Evolutionary conservation across 2,113 vertebrate genomes (phyloP).

Genomic region (Vireo altiloquus): DNA sequence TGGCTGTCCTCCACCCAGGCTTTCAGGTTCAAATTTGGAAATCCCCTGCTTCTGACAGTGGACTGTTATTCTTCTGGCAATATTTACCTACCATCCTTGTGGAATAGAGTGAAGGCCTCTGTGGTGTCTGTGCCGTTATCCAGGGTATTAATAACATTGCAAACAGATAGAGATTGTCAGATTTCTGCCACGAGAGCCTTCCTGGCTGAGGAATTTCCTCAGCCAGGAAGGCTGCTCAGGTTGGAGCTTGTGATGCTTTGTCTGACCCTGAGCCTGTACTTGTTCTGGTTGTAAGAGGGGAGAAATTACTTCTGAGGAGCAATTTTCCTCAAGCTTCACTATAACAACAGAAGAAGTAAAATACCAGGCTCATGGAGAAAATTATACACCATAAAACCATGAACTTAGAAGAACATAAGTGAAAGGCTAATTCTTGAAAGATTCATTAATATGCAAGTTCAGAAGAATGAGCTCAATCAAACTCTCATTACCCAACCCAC

Average conservation of each 20-base stretch:
- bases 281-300: neutral
- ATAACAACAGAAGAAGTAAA: neutral
- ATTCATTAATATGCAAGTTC: neutral
- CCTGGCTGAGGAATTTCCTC: neutral
- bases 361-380: neutral
- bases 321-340: neutral
- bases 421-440: neutral
- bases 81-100: neutral
- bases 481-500: neutral
- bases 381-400: neutral
- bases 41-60: neutral
- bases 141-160: neutral
- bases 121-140: neutral
- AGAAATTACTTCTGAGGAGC: neutral
- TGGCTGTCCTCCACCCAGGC: neutral
- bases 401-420: neutral
- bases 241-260: neutral
- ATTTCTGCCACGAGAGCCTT: neutral
- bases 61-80: neutral
- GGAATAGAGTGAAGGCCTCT: neutral
- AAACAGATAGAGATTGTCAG: neutral
- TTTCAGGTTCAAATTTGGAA: conserved; percentile 26
- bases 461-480: neutral
- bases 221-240: neutral
- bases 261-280: neutral